Evolutionary conservation across 2,888 invertebrate species (phyloP).

Genomic region (Petrophora chlorosata): DNA sequence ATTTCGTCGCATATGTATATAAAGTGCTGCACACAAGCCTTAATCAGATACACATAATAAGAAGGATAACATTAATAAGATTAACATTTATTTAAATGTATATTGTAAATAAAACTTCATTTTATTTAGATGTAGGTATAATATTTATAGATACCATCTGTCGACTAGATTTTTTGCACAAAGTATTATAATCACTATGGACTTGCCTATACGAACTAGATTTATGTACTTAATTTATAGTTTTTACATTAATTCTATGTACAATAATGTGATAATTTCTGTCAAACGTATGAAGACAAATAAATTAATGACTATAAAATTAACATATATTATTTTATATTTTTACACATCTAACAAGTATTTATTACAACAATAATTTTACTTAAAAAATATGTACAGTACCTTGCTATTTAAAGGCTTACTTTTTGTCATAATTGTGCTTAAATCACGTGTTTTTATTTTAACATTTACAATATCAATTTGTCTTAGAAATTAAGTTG

Average conservation of each 20-base stretch:
- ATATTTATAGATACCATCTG: slow-evolving; percentile 75
- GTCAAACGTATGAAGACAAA: slow-evolving; percentile 49
- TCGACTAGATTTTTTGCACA: slow-evolving; percentile 83
- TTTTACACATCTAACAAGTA: slow-evolving; percentile 22
- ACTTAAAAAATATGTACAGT: slow-evolving; percentile 18
- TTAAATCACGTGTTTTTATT: slow-evolving; percentile 3
- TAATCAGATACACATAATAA: no score
- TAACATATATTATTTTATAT: slow-evolving; percentile 37
- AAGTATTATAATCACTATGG: slow-evolving; percentile 74
- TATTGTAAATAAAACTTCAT: slow-evolving; percentile 75
- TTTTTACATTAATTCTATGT: slow-evolving; percentile 47
- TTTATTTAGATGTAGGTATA: slow-evolving; percentile 58
- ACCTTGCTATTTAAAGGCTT: slow-evolving; percentile 23
- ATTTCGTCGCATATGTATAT: no score
- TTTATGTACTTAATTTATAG: slow-evolving; percentile 32
- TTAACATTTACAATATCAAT: neutral
- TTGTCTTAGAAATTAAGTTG: neutral
- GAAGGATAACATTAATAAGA: no score
- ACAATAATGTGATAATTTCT: slow-evolving; percentile 67
- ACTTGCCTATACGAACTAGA: slow-evolving; percentile 63
- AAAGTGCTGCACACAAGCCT: no score
- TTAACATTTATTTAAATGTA: no score
- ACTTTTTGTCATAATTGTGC: slow-evolving; percentile 19
- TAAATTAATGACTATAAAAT: slow-evolving; percentile 44
- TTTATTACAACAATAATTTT: slow-evolving; percentile 8